These are phyloP conservation scores for Machaerirhynchus nigripectus DNA, from an alignment of 2,113 vertebrate genomes.

Conservation along the genomic window DNA sequence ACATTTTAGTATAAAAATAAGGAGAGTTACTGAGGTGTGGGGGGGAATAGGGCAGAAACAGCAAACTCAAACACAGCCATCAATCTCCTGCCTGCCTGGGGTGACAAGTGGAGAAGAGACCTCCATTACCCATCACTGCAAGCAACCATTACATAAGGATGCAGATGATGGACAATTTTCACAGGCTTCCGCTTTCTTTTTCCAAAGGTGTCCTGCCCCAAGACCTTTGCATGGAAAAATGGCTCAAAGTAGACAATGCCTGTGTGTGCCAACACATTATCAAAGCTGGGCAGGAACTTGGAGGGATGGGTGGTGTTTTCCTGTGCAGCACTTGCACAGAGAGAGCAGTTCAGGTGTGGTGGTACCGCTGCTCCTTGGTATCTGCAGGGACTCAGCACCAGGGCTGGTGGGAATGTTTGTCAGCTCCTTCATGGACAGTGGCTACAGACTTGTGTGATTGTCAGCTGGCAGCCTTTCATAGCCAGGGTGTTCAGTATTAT, in stretches of 20 bases:
- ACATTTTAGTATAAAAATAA: constrained; percentile 46
- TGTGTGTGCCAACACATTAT: rapidly evolving
- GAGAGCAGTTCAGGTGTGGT: not conserved
- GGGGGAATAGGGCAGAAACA: not conserved
- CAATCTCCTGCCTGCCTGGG: constrained; percentile 12
- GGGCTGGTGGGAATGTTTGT: not conserved
- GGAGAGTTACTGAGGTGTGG: constrained; percentile 13
- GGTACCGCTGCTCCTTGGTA: not conserved
- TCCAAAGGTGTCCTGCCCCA: not conserved
- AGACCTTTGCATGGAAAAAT: not conserved
- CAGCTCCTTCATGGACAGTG: not conserved
- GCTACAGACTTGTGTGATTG: not conserved
- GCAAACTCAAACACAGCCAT: constrained; percentile 41
- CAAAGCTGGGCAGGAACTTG: not conserved
- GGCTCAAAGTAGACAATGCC: not conserved
- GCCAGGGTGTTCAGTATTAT: not conserved
- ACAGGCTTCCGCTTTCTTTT: not conserved
- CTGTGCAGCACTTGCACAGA: not conserved
- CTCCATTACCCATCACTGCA: not conserved
- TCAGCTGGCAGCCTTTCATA: not conserved
- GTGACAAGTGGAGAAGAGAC: not conserved
- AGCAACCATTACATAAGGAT: not conserved
- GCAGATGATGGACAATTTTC: not conserved
- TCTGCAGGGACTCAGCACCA: not conserved
- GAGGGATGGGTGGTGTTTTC: not conserved